Conservation (phyloP, 2,888 invertebrate species). For the Hydrotaea cyrtoneurina region DNA sequence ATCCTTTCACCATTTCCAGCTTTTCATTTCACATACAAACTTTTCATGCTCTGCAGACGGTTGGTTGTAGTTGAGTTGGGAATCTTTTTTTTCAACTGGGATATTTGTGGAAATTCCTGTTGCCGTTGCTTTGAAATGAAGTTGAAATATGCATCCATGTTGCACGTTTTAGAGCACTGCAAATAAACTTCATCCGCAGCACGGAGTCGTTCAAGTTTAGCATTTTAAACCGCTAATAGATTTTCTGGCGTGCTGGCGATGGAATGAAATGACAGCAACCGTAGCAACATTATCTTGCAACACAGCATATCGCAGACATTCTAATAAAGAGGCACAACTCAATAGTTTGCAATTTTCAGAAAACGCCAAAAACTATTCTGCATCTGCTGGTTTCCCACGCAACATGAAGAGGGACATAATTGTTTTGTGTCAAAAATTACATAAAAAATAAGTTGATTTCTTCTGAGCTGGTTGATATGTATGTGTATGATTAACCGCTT, state of each 20-base stretch:
- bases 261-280: neutral
- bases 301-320: no score
- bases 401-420: no score
- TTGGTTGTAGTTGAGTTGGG: neutral
- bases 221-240: slow-evolving; percentile 50
- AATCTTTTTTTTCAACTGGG: slow-evolving; percentile 2
- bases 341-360: no score
- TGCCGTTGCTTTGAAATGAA: neutral
- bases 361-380: no score
- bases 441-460: no score
- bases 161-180: slow-evolving; percentile 28
- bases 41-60: neutral
- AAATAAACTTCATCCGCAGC: slow-evolving; percentile 6
- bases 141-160: neutral
- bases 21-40: slow-evolving; percentile 9
- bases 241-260: slow-evolving; percentile 1
- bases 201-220: neutral
- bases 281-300: no score
- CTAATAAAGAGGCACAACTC: no score
- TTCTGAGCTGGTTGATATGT: no score
- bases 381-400: no score
- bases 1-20: slow-evolving; percentile 3
- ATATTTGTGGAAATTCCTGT: slow-evolving; percentile 41
- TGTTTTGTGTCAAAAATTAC: no score
- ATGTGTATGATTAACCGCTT: no score